These are phyloP conservation scores for Gnathonemus longibarbis DNA, from an alignment of 2,113 vertebrate species.

Conservation along the genomic window DNA sequence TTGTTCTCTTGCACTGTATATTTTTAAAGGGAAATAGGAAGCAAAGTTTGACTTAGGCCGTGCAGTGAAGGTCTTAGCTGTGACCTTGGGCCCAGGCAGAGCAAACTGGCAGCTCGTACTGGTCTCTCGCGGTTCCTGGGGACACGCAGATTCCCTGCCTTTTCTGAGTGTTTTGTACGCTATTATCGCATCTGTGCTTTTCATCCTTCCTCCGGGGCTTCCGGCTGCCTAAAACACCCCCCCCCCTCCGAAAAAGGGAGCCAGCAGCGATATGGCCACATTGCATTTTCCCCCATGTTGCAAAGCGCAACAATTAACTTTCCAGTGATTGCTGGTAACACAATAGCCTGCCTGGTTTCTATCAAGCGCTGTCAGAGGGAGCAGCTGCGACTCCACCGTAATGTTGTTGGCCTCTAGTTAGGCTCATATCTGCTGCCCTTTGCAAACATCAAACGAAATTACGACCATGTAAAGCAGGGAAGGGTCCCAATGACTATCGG, in stretches of 20 bases:
- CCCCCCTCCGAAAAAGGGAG: neutral
- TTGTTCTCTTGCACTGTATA: neutral
- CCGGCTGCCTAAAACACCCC: neutral
- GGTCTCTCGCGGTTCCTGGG: neutral
- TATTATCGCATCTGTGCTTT: neutral
- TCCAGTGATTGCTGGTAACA: neutral
- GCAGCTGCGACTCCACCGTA: neutral
- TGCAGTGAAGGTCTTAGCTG: neutral
- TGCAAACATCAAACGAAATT: neutral
- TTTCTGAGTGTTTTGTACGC: neutral
- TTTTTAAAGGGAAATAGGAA: neutral
- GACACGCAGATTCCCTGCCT: neutral
- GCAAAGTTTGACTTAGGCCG: neutral
- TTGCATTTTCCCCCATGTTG: neutral
- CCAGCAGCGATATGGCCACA: neutral
- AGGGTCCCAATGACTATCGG: neutral
- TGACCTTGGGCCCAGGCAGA: neutral
- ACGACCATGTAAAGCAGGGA: constrained; percentile 6
- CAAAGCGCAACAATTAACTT: constrained; percentile 4
- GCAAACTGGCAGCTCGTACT: neutral
- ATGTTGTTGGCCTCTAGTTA: neutral
- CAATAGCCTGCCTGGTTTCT: constrained; percentile 8
- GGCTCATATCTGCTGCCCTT: neutral
- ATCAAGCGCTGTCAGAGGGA: neutral
- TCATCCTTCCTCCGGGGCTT: neutral